A percentile compares a stretch with the other conserved stretches of the same genome.
Conservation (phyloP, 2,113 vertebrate genomes). For the Pelmatolapia mariae region DNA sequence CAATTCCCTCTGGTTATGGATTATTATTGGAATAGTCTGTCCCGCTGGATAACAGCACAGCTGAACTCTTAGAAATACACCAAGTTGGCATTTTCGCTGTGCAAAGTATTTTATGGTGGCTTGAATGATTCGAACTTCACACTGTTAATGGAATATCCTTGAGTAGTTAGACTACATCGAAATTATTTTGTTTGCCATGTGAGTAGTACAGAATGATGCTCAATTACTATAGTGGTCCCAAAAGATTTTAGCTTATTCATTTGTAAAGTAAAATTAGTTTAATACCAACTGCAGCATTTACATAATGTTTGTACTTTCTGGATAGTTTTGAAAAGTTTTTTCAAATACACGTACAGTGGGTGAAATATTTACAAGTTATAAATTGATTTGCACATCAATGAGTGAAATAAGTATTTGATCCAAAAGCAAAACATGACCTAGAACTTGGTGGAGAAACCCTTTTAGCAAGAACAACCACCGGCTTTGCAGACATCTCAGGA, state of each 20-base stretch:
- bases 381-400: background rate
- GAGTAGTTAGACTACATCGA: background rate
- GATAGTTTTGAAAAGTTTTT: background rate
- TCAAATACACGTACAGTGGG: background rate
- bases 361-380: background rate
- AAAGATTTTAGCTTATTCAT: background rate
- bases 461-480: background rate
- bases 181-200: background rate
- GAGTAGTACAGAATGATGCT: background rate
- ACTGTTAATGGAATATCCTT: background rate
- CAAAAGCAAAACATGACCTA: background rate
- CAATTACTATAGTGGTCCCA: background rate
- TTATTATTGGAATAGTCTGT: slow-evolving; percentile 26
- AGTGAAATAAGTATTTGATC: background rate
- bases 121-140: background rate
- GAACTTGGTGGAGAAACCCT: background rate
- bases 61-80: background rate
- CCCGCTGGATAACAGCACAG: background rate
- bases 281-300: background rate
- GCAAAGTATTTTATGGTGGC: background rate
- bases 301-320: background rate
- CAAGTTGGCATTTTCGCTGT: background rate
- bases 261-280: background rate
- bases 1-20: slow-evolving; percentile 9
- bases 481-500: background rate